Conservation (phyloP, 1,140 invertebrate species). For the Scaptodrosophila lebanonensis region DNA sequence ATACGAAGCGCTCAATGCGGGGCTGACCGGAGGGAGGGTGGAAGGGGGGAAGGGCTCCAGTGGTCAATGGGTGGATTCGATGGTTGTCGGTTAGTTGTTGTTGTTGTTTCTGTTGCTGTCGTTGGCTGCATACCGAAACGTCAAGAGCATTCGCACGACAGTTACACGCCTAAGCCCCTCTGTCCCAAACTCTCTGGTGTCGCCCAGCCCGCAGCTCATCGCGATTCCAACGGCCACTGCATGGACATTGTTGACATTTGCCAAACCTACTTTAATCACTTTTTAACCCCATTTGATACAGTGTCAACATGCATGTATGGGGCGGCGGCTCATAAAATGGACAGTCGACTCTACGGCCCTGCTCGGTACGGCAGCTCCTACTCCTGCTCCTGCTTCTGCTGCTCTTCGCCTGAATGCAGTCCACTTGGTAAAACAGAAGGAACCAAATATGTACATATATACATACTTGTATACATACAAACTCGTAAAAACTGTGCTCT, state of each 20-base stretch:
- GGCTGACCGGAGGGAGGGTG: slow-evolving; percentile 7
- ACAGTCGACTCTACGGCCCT: slow-evolving; percentile 30
- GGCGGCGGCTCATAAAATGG: slow-evolving; percentile 66
- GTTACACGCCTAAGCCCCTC: slow-evolving; percentile 63
- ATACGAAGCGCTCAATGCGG: slow-evolving; percentile 26
- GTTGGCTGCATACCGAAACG: slow-evolving; percentile 54
- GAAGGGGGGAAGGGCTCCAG: no score
- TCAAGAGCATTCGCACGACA: slow-evolving; percentile 68
- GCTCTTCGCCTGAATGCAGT: no score
- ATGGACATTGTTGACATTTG: slow-evolving; percentile 76
- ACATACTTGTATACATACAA: no score
- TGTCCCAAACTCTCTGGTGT: slow-evolving; percentile 4
- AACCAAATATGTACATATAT: no score
- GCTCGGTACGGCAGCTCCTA: neutral
- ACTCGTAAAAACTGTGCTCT: slow-evolving; percentile 29
- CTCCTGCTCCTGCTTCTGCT: no score
- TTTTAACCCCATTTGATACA: slow-evolving; percentile 77
- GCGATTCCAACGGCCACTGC: slow-evolving; percentile 56
- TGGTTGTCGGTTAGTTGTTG: neutral
- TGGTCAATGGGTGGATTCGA: neutral
- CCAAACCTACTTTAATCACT: slow-evolving; percentile 77
- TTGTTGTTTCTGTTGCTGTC: no score
- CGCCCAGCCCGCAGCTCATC: neutral
- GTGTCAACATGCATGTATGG: slow-evolving; percentile 70
- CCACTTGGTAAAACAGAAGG: slow-evolving; percentile 20